These are phyloP conservation scores for Pseudomyrmex sp. DNA, from an alignment of 1,140 invertebrate genomes.

Conservation along the genomic window DNA sequence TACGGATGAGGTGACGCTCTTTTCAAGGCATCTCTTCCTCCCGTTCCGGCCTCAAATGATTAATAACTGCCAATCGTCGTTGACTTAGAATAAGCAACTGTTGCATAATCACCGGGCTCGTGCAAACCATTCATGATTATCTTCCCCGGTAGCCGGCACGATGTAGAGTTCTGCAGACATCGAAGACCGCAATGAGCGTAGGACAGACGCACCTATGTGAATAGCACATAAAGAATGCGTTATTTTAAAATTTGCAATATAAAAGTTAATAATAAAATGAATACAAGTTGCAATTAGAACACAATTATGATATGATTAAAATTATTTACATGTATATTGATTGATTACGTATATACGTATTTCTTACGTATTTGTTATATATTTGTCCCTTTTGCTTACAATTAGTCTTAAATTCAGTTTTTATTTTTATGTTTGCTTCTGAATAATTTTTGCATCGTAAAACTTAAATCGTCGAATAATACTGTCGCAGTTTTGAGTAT, in stretches of 20 bases:
- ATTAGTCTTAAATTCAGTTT: too few relatives aligned
- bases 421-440: too few relatives aligned
- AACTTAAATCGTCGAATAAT: neutral
- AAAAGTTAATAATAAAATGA: too few relatives aligned
- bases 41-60: slow-evolving; percentile 52
- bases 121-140: slow-evolving; percentile 31
- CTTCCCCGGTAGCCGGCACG: neutral
- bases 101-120: slow-evolving; percentile 36
- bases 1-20: neutral
- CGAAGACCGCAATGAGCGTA: neutral
- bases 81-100: slow-evolving; percentile 33
- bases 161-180: neutral
- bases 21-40: neutral
- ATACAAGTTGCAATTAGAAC: too few relatives aligned
- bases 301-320: too few relatives aligned
- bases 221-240: slow-evolving; percentile 4
- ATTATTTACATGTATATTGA: too few relatives aligned
- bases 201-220: neutral
- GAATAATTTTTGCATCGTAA: too few relatives aligned
- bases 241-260: neutral
- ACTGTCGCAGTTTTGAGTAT: neutral
- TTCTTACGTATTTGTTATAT: neutral
- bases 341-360: too few relatives aligned
- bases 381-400: neutral
- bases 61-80: slow-evolving; percentile 42